A percentile compares a stretch with the other conserved stretches of the same genome.
phyloP scores from a whole-genome alignment of 35 echinoderm and acorn worm genomes.

The Ophiothrix spiculata region DNA sequence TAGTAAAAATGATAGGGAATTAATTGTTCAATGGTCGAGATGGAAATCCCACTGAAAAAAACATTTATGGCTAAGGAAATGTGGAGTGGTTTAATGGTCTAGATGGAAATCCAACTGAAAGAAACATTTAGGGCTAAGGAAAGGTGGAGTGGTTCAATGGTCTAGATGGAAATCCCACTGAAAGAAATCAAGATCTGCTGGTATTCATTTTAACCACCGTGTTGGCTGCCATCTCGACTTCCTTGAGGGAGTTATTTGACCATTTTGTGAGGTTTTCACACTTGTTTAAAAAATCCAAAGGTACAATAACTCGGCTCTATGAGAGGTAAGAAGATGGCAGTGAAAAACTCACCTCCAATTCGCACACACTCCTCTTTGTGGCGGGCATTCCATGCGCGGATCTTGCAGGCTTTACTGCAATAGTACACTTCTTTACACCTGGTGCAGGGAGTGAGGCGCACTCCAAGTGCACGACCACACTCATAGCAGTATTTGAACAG shows the following conservation, averaged over 20 bases:
- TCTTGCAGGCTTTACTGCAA: constrained; percentile 95
- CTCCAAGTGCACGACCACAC: constrained; percentile 77
- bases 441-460: constrained; percentile 87
- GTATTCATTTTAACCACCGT: neutral
- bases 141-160: too few species aligned
- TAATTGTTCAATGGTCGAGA: too few species aligned
- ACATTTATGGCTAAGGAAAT: too few species aligned
- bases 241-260: neutral
- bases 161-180: too few species aligned
- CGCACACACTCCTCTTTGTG: constrained; percentile 94
- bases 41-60: too few species aligned
- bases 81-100: too few species aligned
- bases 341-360: constrained; percentile 63
- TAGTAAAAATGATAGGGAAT: too few species aligned
- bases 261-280: neutral
- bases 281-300: neutral
- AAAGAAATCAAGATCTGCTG: too few species aligned
- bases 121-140: too few species aligned
- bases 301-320: too few species aligned
- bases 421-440: constrained; percentile 97
- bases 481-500: constrained; percentile 97
- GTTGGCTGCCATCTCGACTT: neutral
- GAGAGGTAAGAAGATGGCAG: neutral
- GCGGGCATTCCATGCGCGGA: constrained; percentile 89
- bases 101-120: too few species aligned